Base-by-base conservation (phyloP, 1,140 invertebrate species). In the Drosophila nasuta region DNA sequence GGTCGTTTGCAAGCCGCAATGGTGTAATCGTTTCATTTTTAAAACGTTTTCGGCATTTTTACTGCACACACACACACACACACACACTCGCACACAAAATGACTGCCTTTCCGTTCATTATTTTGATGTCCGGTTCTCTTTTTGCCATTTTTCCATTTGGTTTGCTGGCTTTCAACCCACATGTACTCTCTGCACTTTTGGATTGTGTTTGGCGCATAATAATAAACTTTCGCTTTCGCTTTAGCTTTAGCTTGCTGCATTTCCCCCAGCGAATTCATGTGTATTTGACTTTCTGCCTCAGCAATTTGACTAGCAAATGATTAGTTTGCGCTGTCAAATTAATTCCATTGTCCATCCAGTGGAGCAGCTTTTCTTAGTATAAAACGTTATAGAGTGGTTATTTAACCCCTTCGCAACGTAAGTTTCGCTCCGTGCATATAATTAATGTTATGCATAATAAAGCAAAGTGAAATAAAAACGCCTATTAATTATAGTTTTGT, bases 21-120 rank as follows among this genome's bases (percentile, higher is more conserved):
- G 85, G 80, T 85, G 83, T 87, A 87, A 87, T 87, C 83, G 83
- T 88, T 86, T 86, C 82, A 87, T 87, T 87, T 87, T 87, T 78
- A 86, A 87, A 87, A 89, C 83, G 83, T 87, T 87, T 88, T 86
- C 76, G 72, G 83, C 83, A 89, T 80, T 83, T 80, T 77, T 68
- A 79, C 71, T 63, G 77, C 57, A 66, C 54, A 54, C 52, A 59
- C 64, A 60, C 64, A 60, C 33, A 41, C 17, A 43, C 51, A 57
- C 48, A 41, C 64, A 62, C 60, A 41, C 57, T 45, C 15, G 35
- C 45, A 43, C 11, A 64, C 59, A 69, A 77, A 77, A 73, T 66
- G 74, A 43, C 68, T 77, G 78, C 65, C 74, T 81, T 86, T 89
- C 85, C 83, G 85, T 89, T 89, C 85, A 87, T 89, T 89, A 89